Conservation (phyloP, 2,797 vertebrate species). For the Channa striata region DNA sequence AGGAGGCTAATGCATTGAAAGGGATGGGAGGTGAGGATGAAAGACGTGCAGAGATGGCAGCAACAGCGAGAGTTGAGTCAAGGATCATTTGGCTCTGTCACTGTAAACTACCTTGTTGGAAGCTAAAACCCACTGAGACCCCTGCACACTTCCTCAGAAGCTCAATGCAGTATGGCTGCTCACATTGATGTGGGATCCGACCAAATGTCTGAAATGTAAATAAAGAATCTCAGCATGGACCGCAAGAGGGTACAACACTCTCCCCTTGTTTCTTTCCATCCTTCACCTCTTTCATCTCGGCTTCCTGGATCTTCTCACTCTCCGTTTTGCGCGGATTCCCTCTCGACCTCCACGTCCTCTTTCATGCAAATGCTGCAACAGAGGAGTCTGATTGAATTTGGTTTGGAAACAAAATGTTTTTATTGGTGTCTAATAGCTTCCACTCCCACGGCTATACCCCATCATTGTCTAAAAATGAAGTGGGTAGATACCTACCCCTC, state of each 20-base stretch:
- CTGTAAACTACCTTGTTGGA: constrained; percentile 11
- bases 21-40: neutral
- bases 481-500: neutral
- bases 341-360: constrained; percentile 3
- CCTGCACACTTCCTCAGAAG: constrained; percentile 5
- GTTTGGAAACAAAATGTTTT: constrained; percentile 42
- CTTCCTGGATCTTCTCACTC: constrained; percentile 10
- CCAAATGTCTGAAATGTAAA: constrained; percentile 43
- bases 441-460: constrained; percentile 8
- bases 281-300: constrained; percentile 35
- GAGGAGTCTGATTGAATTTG: constrained; percentile 29
- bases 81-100: neutral
- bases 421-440: constrained; percentile 34
- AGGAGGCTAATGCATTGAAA: neutral
- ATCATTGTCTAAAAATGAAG: neutral
- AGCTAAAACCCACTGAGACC: constrained; percentile 7
- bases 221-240: constrained; percentile 12
- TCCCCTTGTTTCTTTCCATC: constrained; percentile 8
- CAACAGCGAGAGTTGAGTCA: neutral
- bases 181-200: constrained; percentile 30
- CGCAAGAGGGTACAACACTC: constrained; percentile 8
- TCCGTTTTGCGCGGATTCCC: constrained; percentile 22
- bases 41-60: neutral
- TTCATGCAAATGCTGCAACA: constrained; percentile 9
- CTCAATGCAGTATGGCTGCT: constrained; percentile 7